phyloP scores from a whole-genome alignment of 2,797 vertebrate species.

The Melanotaenia nigrans region DNA sequence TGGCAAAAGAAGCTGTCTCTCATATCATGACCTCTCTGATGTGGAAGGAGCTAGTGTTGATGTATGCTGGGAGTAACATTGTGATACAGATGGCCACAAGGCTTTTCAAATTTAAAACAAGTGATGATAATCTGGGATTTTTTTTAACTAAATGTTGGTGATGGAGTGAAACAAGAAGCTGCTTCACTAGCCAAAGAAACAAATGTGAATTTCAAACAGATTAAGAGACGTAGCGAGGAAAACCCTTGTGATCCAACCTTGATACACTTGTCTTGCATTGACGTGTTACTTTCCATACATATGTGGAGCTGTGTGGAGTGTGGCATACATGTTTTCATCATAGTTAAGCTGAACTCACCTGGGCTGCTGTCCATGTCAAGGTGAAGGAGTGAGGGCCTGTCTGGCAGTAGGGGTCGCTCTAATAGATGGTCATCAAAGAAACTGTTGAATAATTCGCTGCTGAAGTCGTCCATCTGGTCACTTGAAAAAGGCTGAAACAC shows the following conservation, averaged over 20 bases:
- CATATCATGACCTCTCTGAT: conserved; percentile 7
- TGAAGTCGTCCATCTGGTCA: conserved; percentile 99
- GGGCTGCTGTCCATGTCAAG: conserved; percentile 91
- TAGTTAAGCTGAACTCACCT: conserved; percentile 50
- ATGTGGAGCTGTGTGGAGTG: neutral
- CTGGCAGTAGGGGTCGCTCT: conserved; percentile 86
- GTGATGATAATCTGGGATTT: conserved; percentile 30
- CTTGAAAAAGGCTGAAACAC: conserved; percentile 88
- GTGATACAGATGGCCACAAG: conserved; percentile 19
- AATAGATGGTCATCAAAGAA: conserved; percentile 97
- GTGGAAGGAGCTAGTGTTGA: conserved; percentile 27
- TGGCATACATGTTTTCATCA: neutral
- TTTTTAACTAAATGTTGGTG: conserved; percentile 17
- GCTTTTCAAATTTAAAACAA: conserved; percentile 29
- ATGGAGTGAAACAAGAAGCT: conserved; percentile 30
- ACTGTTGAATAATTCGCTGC: conserved; percentile 96
- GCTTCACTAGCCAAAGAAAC: conserved; percentile 13
- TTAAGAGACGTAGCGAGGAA: too few species aligned
- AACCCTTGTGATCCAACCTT: neutral
- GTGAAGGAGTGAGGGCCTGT: conserved; percentile 91
- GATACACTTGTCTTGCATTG: neutral
- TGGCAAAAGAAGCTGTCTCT: conserved; percentile 26
- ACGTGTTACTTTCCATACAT: neutral
- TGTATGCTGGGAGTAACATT: conserved; percentile 27
- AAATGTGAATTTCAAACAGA: conserved; percentile 1